Base-by-base conservation (phyloP, 2,797 vertebrate species). In the Chromis chromis region DNA sequence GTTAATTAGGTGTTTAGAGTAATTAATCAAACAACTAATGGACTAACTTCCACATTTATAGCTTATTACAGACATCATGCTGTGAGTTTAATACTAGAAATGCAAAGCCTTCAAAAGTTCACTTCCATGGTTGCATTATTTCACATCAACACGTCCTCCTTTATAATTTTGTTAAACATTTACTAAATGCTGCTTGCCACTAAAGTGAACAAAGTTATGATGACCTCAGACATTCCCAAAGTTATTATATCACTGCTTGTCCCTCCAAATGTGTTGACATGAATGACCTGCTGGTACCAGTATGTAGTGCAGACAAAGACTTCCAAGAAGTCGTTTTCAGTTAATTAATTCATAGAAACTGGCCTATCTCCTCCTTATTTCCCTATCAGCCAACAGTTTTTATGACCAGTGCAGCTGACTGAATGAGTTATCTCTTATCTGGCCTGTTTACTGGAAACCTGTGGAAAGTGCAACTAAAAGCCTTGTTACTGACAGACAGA, bases 271-370 rank as follows among this genome's bases (percentile, higher is more conserved):
- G 7, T 8, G 7, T 13, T 24, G 40, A 39, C 6, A 11, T 17
- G 0, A 2, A 9, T 52, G 16, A 25, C 1, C 3, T 40, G 19
- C 0, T 3, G 27, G 8, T 4, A 27, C 6, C 7, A 7, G 13
- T n/a, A 19, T 3, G 21, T 31, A 50, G 2, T 7, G 4, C 0
- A 0, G 42, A 54, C 13, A 61, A 8, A 56, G 22, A 1, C 31
- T 82, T 79, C 17, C 74, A 58, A 63, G 61, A 74, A 85, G 13
- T 3, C 28, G 11, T 31, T 16, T 11, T 49, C 2, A 36, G 4
- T 36, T 1, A 65, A 53, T 48, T 27, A 19, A 53, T 25, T 55
- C 24, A 70, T 0, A 9, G 21, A 42, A 0, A 2, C 0, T 4
- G n/a, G 40, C 21, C 21, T 25, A 3, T 4, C 10, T 16, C 13